Percentiles rank a stretch among this genome's conserved stretches.
These are phyloP conservation scores for Imbricaverruca yamaguchii DNA, from an alignment of 2,888 invertebrate genomes.

Conservation along the genomic window DNA sequence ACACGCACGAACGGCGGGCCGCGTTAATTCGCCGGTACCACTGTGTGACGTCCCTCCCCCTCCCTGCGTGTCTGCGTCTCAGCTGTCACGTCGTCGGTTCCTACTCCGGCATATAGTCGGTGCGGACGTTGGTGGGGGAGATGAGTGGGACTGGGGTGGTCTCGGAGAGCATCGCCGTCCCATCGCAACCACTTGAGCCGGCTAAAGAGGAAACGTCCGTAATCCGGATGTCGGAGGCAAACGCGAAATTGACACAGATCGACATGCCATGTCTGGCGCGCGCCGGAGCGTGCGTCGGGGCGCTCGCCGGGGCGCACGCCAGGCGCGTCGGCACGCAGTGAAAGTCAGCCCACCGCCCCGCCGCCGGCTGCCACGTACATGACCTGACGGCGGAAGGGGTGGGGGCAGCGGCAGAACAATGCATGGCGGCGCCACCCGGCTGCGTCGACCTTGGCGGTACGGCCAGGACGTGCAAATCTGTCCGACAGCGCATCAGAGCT, in stretches of 20 bases:
- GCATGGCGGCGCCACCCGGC: background rate
- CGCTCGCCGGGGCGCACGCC: background rate
- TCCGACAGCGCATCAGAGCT: background rate
- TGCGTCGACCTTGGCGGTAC: background rate
- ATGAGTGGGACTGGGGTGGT: no score
- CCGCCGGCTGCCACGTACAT: background rate
- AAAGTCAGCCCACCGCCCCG: background rate
- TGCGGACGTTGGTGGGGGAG: no score
- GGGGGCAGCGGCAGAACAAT: background rate
- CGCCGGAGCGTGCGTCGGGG: background rate
- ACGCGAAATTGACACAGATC: background rate
- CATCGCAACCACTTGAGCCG: background rate
- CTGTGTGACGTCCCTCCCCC: no score
- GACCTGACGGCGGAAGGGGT: background rate
- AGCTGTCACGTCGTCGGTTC: background rate
- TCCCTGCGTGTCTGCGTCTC: no score
- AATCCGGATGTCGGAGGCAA: background rate
- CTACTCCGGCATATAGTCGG: background rate
- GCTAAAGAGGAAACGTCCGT: constrained; percentile 3
- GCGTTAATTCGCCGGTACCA: no score
- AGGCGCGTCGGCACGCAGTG: background rate
- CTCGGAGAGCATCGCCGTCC: no score
- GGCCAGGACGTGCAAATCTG: background rate
- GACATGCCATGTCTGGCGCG: background rate
- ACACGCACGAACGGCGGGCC: no score